phyloP scores from a whole-genome alignment of 2,797 vertebrate species.

The Leuciscus waleckii region DNA sequence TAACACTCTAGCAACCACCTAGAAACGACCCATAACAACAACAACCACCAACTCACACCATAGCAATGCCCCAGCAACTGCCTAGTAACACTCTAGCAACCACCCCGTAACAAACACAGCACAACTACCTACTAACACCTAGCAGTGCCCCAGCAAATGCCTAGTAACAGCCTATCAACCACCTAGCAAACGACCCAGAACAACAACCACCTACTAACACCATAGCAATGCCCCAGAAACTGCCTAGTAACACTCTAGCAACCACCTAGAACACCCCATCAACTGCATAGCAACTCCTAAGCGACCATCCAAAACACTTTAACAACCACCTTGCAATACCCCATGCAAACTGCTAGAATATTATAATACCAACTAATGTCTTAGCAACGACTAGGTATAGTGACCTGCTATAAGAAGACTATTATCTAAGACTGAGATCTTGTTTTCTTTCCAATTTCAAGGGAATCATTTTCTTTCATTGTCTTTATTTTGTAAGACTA shows the following conservation, averaged over 20 bases:
- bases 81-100: not conserved
- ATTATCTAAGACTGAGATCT: not conserved
- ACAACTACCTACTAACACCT: not conserved
- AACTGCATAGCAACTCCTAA: not conserved
- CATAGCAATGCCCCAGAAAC: not conserved
- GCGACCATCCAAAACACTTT: not conserved
- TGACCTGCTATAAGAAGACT: not conserved
- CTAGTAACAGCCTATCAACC: not conserved
- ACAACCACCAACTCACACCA: not conserved
- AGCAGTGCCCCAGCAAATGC: not conserved
- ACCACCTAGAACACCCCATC: not conserved
- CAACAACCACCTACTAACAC: not conserved
- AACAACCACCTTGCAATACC: not conserved
- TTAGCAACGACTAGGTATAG: not conserved
- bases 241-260: not conserved
- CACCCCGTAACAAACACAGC: not conserved
- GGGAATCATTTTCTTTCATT: not conserved
- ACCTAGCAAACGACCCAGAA: not conserved
- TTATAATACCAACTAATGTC: not conserved
- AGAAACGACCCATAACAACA: too few species aligned
- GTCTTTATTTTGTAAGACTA: conserved; percentile 53
- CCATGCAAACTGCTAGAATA: not conserved
- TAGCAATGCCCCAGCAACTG: not conserved
- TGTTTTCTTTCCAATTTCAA: conserved; percentile 21
- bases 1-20: not conserved